A percentile compares a stretch with the other conserved stretches of the same genome.
phyloP scores from a whole-genome alignment of 2,113 vertebrate genomes.

The Chaetura pelagica region DNA sequence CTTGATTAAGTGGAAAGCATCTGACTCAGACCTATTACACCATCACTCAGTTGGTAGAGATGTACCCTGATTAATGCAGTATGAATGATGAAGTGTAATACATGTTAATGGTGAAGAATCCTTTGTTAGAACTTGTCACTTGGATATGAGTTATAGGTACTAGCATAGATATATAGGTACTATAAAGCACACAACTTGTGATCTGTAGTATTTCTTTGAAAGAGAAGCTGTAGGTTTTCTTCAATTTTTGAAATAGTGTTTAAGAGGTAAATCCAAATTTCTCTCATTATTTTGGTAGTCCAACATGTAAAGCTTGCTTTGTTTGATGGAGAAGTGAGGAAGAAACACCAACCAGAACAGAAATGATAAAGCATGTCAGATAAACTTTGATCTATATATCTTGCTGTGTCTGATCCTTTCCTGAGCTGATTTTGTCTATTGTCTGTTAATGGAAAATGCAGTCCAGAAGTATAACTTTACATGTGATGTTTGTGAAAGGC shows the following conservation, averaged over 20 bases:
- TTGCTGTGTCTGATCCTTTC: neutral
- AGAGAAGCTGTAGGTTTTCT: neutral
- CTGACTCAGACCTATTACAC: slow-evolving; percentile 23
- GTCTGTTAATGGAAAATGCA: slow-evolving; percentile 4
- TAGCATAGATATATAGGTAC: neutral
- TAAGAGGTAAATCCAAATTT: neutral
- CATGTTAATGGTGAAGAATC: slow-evolving; percentile 24
- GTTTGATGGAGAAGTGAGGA: neutral
- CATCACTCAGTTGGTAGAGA: neutral
- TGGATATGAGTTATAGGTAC: neutral
- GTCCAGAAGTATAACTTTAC: slow-evolving; percentile 9
- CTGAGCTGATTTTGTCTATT: neutral
- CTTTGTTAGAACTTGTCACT: neutral
- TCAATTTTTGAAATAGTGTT: neutral
- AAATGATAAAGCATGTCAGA: neutral
- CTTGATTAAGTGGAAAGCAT: neutral
- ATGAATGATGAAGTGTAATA: neutral
- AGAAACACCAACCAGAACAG: neutral
- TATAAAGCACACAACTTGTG: neutral
- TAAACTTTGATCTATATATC: neutral
- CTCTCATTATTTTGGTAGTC: neutral
- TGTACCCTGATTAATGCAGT: neutral
- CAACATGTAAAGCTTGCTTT: neutral
- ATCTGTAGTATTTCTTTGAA: neutral
- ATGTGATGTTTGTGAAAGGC: neutral